Evolutionary conservation across 2,113 vertebrate species (phyloP).

Genomic region (Rhinopomastus cyanomelas): DNA sequence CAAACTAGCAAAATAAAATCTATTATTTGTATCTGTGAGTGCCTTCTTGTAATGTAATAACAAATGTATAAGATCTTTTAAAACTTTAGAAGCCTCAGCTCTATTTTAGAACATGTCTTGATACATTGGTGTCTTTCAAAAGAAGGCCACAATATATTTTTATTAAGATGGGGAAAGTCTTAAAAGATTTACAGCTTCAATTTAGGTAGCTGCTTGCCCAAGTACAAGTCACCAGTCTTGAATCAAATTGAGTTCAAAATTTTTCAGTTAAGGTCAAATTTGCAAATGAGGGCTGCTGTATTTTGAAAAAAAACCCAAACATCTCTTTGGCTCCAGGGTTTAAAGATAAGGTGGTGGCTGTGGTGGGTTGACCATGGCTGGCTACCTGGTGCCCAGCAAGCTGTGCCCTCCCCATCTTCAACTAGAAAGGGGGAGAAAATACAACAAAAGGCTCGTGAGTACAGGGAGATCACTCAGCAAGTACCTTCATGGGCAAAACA

Average conservation of each 20-base stretch:
- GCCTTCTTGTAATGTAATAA: not conserved
- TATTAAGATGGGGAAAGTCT: not conserved
- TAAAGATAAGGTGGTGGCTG: not conserved
- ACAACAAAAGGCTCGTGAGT: rapidly evolving
- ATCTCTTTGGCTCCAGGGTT: not conserved
- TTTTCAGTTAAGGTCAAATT: not conserved
- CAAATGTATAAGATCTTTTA: not conserved
- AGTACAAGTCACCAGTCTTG: not conserved
- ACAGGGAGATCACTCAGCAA: too few species aligned
- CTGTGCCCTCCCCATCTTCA: not conserved
- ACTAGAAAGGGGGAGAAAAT: not conserved
- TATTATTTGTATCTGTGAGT: not conserved
- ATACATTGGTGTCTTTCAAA: not conserved
- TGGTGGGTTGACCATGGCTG: not conserved
- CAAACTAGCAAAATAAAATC: not conserved
- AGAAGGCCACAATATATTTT: not conserved
- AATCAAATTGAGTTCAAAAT: not conserved
- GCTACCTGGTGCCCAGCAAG: not conserved
- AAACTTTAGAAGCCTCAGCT: not conserved
- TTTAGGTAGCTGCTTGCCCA: not conserved
- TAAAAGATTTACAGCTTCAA: not conserved
- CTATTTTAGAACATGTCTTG: not conserved
- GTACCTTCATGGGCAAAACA: not conserved
- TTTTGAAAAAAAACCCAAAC: not conserved
- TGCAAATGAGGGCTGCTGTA: not conserved